Conservation (phyloP, 2,888 invertebrate species). For the Brenthis daphne region DNA sequence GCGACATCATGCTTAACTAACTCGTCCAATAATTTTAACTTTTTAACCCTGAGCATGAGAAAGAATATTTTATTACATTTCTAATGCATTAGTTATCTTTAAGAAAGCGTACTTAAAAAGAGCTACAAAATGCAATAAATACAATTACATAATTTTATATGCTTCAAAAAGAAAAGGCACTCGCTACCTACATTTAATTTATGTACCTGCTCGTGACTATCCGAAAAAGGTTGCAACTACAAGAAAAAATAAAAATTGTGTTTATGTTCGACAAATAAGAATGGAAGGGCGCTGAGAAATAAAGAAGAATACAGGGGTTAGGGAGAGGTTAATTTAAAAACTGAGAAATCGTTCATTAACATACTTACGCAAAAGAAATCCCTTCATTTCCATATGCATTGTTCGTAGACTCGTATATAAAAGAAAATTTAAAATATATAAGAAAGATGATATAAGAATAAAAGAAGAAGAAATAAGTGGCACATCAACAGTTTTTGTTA, state of each 20-base stretch:
- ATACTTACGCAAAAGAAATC: constrained; percentile 30
- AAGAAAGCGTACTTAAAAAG: constrained; percentile 33
- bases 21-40: not conserved
- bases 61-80: constrained; percentile 35
- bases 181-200: constrained; percentile 64
- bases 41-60: constrained; percentile 29
- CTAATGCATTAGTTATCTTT: constrained; percentile 34
- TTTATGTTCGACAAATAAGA: constrained; percentile 52
- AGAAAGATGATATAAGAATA: constrained; percentile 12
- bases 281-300: constrained; percentile 36
- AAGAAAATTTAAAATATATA: constrained; percentile 28
- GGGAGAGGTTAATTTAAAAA: constrained; percentile 21
- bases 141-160: constrained; percentile 42
- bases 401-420: constrained; percentile 30
- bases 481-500: not conserved
- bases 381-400: constrained; percentile 30
- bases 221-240: constrained; percentile 82
- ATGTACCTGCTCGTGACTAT: constrained; percentile 81
- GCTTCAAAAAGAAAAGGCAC: constrained; percentile 53
- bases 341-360: constrained; percentile 23
- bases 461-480: constrained; percentile 12
- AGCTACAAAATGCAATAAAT: constrained; percentile 48
- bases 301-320: constrained; percentile 28
- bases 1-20: not conserved
- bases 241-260: constrained; percentile 66